Percentiles rank a stretch among this genome's conserved stretches.
Conservation (phyloP, 2,113 vertebrate species). For the Lates calcarifer region DNA sequence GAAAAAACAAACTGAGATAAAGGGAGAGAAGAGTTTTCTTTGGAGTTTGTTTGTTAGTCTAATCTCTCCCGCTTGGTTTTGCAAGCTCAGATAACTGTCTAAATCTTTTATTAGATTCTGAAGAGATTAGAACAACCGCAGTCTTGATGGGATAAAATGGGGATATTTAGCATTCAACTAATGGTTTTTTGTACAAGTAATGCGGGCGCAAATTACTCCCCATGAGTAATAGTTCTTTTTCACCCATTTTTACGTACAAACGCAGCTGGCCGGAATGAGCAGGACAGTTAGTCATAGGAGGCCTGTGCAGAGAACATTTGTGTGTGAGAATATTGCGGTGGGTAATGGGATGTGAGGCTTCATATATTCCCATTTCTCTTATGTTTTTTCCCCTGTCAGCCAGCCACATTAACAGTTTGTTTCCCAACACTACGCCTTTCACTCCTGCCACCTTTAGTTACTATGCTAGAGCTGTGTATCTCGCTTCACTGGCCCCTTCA, state of each 20-base stretch:
- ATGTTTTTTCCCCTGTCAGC: conserved; percentile 18
- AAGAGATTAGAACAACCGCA: conserved; percentile 38
- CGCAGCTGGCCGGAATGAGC: conserved; percentile 51
- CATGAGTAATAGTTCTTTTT: conserved; percentile 42
- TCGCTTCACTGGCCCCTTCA: conserved; percentile 35
- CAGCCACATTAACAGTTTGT: conserved; percentile 56
- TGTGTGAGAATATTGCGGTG: conserved; percentile 40
- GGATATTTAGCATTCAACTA: conserved; percentile 45
- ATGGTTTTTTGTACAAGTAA: conserved; percentile 26
- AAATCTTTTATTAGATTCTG: conserved; percentile 67
- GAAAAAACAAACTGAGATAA: conserved; percentile 50
- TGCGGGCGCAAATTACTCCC: conserved; percentile 46
- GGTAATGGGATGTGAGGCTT: conserved; percentile 64
- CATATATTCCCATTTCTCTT: conserved; percentile 50
- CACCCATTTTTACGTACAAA: conserved; percentile 45
- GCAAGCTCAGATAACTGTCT: conserved; percentile 54
- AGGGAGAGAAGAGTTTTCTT: conserved; percentile 43
- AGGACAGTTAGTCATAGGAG: conserved; percentile 64
- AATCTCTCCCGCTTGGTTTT: conserved; percentile 63
- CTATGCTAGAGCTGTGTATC: conserved; percentile 28
- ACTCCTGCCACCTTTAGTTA: conserved; percentile 65
- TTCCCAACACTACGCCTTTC: conserved; percentile 40
- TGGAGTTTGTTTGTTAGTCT: conserved; percentile 65
- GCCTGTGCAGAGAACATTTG: conserved; percentile 34
- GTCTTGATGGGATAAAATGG: conserved; percentile 50